These are phyloP conservation scores for Rhabdornis inornatus DNA, from an alignment of 2,113 vertebrate genomes.

Conservation along the genomic window DNA sequence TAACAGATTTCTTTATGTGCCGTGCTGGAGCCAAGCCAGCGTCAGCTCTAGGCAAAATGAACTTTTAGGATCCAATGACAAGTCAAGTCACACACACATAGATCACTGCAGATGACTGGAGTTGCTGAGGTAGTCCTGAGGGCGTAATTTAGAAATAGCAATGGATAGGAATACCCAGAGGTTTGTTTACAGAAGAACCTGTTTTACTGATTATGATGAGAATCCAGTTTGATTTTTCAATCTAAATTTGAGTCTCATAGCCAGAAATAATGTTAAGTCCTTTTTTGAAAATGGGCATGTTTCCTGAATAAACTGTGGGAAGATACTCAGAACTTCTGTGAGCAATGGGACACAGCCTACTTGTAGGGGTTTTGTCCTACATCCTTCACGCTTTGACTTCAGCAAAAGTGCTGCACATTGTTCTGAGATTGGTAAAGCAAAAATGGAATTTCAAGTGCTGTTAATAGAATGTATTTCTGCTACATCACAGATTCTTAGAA, in stretches of 20 bases:
- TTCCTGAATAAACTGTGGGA: not conserved
- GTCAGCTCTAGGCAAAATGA: slow-evolving; percentile 21
- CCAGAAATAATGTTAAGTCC: not conserved
- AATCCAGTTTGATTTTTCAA: slow-evolving; percentile 16
- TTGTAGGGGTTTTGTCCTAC: not conserved
- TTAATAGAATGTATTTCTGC: not conserved
- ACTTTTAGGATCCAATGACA: not conserved
- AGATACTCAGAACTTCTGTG: not conserved
- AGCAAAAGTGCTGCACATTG: not conserved
- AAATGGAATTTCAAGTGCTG: not conserved
- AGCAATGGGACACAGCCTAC: not conserved
- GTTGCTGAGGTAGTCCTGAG: not conserved
- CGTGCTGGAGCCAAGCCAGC: not conserved
- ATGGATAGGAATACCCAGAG: not conserved
- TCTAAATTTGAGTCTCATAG: not conserved
- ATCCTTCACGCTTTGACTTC: not conserved
- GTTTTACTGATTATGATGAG: slow-evolving; percentile 25
- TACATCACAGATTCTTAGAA: not conserved
- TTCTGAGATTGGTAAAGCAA: not conserved
- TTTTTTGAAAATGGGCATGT: not conserved
- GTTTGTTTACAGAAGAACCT: slow-evolving; percentile 29
- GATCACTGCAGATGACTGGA: not conserved
- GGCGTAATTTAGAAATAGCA: slow-evolving; percentile 11
- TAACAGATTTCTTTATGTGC: not conserved
- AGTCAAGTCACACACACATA: not conserved